Conservation (phyloP, 2,888 invertebrate species). For the Xestobium rufovillosum region DNA sequence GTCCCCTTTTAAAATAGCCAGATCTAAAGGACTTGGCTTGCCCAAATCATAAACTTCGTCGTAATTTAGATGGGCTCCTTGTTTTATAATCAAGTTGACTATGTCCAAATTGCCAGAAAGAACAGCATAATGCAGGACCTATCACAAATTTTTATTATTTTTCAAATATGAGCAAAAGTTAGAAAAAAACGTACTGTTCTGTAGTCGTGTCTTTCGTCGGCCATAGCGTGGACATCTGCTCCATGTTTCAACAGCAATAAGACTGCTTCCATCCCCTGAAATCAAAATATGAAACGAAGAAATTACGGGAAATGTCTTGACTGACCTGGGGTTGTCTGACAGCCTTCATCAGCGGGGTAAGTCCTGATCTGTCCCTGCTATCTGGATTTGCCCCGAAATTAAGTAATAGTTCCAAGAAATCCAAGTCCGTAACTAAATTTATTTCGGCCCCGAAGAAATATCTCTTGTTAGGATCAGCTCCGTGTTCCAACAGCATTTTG, state of each 20-base stretch:
- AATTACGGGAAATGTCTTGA: slow-evolving; percentile 7
- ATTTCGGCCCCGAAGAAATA: slow-evolving; percentile 89
- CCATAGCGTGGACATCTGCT: slow-evolving; percentile 79
- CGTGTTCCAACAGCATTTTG: slow-evolving; percentile 67
- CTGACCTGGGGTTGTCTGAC: slow-evolving; percentile 64
- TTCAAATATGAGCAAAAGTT: too few relatives aligned
- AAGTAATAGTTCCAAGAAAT: slow-evolving; percentile 73
- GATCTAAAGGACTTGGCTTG: slow-evolving; percentile 66
- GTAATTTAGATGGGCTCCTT: slow-evolving; percentile 69
- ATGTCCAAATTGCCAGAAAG: slow-evolving; percentile 66
- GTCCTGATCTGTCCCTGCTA: slow-evolving; percentile 75
- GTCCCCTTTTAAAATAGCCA: slow-evolving; percentile 78
- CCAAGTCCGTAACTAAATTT: slow-evolving; percentile 75
- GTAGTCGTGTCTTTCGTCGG: slow-evolving; percentile 79
- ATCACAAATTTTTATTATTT: too few relatives aligned
- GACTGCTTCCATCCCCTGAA: slow-evolving; percentile 66
- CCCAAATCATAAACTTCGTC: slow-evolving; percentile 51
- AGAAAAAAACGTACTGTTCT: slow-evolving; percentile 61
- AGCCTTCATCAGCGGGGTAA: slow-evolving; percentile 89
- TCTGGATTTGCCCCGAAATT: slow-evolving; percentile 84
- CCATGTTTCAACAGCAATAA: slow-evolving; percentile 69
- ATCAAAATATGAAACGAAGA: slow-evolving; percentile 2
- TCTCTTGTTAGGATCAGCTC: slow-evolving; percentile 83
- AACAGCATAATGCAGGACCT: slow-evolving; percentile 78
- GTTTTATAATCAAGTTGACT: slow-evolving; percentile 73